phyloP scores from a whole-genome alignment of 92 coral and sea anemone species.

The Phenganax stokvisi region DNA sequence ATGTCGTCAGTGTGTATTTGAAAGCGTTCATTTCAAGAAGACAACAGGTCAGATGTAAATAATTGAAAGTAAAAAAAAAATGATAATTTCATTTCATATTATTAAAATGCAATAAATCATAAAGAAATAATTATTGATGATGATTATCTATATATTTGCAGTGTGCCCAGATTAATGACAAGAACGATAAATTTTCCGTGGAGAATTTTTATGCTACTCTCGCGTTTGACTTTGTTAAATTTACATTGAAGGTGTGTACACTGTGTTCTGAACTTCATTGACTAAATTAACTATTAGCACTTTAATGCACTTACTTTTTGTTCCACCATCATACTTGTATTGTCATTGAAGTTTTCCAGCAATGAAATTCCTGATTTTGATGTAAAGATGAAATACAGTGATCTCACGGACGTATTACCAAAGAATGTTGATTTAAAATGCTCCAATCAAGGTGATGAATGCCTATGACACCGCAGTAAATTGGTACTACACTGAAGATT shows the following conservation, averaged over 20 bases:
- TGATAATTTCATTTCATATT: background rate
- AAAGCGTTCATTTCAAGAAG: conserved; percentile 33
- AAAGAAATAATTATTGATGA: background rate
- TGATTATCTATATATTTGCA: background rate
- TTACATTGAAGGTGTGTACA: conserved; percentile 17
- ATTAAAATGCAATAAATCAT: background rate
- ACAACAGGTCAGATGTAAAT: conserved; percentile 17
- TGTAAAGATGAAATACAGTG: conserved; percentile 29
- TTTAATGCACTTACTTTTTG: background rate
- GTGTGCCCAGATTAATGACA: conserved; percentile 7
- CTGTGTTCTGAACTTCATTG: background rate
- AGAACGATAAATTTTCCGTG: background rate
- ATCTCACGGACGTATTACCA: conserved; percentile 12
- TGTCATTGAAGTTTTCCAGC: conserved; percentile 11
- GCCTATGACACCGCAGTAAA: background rate
- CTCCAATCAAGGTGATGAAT: background rate
- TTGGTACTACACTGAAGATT: too few species aligned
- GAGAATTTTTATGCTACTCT: conserved; percentile 31
- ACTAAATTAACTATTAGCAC: background rate
- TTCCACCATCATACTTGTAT: background rate
- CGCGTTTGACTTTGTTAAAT: conserved; percentile 32
- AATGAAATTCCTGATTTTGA: conserved; percentile 7
- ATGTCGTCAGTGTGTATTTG: conserved; percentile 12
- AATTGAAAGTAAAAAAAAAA: background rate
- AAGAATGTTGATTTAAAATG: conserved; percentile 15